Evolutionary conservation across 1,140 invertebrate genomes (phyloP).

Genomic region (Cataglyphis hispanica): DNA sequence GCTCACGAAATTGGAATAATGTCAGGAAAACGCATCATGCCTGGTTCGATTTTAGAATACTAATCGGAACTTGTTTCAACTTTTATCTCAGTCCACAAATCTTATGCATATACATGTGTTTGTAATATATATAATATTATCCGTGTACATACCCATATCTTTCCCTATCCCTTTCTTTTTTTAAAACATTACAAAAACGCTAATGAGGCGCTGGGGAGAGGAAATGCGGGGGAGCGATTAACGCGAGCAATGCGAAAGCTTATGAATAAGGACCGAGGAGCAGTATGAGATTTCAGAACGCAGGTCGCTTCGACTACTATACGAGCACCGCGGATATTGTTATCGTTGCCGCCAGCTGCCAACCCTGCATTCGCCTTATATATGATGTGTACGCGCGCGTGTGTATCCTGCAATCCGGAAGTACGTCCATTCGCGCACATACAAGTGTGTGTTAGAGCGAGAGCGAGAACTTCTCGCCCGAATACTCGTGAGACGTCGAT

Average conservation of each 20-base stretch:
- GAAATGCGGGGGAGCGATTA: slow-evolving; percentile 58
- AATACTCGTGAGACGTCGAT: slow-evolving; percentile 30
- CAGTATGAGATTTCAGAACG: slow-evolving; percentile 79
- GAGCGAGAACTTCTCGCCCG: slow-evolving; percentile 32
- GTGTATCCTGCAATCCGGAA: slow-evolving; percentile 51
- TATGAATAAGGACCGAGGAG: slow-evolving; percentile 66
- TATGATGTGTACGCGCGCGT: slow-evolving; percentile 41
- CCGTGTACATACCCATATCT: neutral
- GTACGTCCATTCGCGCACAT: slow-evolving; percentile 24
- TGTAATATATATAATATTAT: neutral
- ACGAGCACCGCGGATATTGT: slow-evolving; percentile 82
- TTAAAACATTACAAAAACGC: slow-evolving; percentile 44
- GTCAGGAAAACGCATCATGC: neutral
- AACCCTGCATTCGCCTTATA: slow-evolving; percentile 74
- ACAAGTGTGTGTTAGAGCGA: neutral
- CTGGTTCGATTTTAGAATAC: neutral
- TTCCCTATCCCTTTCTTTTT: neutral
- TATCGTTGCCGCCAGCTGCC: slow-evolving; percentile 81
- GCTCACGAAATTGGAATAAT: neutral
- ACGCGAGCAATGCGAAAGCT: slow-evolving; percentile 65
- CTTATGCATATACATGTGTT: too few species aligned
- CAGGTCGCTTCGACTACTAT: slow-evolving; percentile 75
- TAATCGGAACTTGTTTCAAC: slow-evolving; percentile 6
- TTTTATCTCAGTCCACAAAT: slow-evolving; percentile 3
- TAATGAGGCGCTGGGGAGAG: neutral